Conservation (phyloP, 2,113 vertebrate species). For the Hippocampus mohnikei region DNA sequence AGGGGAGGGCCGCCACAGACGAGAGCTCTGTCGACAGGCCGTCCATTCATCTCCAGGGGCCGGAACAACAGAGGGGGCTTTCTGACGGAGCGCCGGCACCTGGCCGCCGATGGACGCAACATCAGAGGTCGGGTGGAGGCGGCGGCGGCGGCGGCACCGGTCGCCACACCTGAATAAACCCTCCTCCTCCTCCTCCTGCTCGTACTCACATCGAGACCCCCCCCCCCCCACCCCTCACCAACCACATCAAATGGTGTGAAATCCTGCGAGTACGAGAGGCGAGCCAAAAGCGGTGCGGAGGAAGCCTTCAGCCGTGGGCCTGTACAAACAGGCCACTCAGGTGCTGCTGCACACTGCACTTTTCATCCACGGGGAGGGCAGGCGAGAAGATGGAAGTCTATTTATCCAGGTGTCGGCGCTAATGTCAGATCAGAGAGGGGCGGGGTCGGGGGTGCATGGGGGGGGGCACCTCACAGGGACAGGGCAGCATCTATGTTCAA, state of each 20-base stretch:
- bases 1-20: constrained; percentile 45
- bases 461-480: constrained; percentile 38
- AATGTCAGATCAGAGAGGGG: constrained; percentile 27
- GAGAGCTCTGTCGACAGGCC: constrained; percentile 57
- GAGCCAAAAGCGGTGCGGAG: constrained; percentile 16
- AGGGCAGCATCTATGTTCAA: constrained; percentile 44
- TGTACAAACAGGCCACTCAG: constrained; percentile 63
- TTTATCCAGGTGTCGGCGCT: constrained; percentile 62
- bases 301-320: constrained; percentile 36
- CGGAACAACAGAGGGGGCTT: constrained; percentile 58
- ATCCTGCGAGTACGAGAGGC: constrained; percentile 36
- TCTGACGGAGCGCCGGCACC: constrained; percentile 58
- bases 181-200: constrained; percentile 8
- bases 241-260: constrained; percentile 32
- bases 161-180: constrained; percentile 68
- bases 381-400: constrained; percentile 31
- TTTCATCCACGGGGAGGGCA: constrained; percentile 46
- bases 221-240: not conserved
- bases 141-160: constrained; percentile 36
- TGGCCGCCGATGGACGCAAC: constrained; percentile 53
- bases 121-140: constrained; percentile 48
- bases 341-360: constrained; percentile 58
- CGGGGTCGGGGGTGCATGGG: not conserved
- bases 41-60: constrained; percentile 48
- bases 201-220: constrained; percentile 44